These are phyloP conservation scores for Eupithecia tripunctaria DNA, from an alignment of 2,888 invertebrate species.

Conservation along the genomic window DNA sequence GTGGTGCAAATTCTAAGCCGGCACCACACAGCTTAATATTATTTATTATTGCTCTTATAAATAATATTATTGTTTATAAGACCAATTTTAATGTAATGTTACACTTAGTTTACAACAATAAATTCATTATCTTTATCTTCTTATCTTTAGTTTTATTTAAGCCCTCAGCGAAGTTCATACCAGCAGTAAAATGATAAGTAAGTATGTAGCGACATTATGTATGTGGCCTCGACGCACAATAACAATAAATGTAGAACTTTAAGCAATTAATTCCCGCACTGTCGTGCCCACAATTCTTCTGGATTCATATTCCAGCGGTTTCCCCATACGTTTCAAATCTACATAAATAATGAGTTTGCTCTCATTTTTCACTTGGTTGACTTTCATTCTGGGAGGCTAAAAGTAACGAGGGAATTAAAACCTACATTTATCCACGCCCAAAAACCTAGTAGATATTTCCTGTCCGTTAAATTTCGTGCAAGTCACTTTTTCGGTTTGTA, in stretches of 20 bases:
- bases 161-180: not conserved
- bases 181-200: not conserved
- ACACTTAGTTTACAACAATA: no score
- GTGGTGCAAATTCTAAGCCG: no score
- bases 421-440: not conserved
- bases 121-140: no score
- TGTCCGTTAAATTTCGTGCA: not conserved
- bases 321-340: slow-evolving; percentile 34
- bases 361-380: slow-evolving; percentile 29
- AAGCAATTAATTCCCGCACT: slow-evolving; percentile 29
- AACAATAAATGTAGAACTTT: slow-evolving; percentile 27
- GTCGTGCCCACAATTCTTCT: slow-evolving; percentile 33
- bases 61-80: no score
- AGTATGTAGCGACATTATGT: not conserved
- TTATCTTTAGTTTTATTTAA: no score
- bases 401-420: slow-evolving; percentile 20
- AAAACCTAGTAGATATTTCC: not conserved
- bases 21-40: no score
- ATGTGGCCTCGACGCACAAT: slow-evolving; percentile 5
- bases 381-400: slow-evolving; percentile 22
- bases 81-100: no score
- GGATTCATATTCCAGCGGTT: slow-evolving; percentile 34
- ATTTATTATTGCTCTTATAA: no score
- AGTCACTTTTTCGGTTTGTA: not conserved
- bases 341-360: slow-evolving; percentile 38